Evolutionary conservation across 2,888 invertebrate genomes (phyloP).

Genomic region (Andrena camellia): DNA sequence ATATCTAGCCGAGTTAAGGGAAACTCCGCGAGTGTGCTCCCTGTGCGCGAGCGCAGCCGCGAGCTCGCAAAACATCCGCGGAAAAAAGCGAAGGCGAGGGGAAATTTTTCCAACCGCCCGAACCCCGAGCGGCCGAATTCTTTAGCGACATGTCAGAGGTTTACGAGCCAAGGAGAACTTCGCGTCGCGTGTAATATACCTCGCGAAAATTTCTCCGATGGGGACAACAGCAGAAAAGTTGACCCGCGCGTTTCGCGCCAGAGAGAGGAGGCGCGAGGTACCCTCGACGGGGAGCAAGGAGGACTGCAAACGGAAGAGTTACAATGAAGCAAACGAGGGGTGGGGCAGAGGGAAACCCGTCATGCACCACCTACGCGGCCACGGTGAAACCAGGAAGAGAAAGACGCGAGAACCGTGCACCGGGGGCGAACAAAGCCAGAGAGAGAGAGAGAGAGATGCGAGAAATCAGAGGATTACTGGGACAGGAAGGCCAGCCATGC

Average conservation of each 20-base stretch:
- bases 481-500: slow-evolving; percentile 25
- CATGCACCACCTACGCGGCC: slow-evolving; percentile 51
- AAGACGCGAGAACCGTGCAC: slow-evolving; percentile 9
- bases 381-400: slow-evolving; percentile 63
- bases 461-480: slow-evolving; percentile 15
- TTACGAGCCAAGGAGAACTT: slow-evolving; percentile 34
- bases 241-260: slow-evolving; percentile 31
- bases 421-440: slow-evolving; percentile 5
- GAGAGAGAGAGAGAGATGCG: too few species aligned
- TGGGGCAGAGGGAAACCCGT: slow-evolving; percentile 40
- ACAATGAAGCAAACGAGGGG: slow-evolving; percentile 14
- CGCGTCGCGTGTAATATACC: slow-evolving; percentile 4
- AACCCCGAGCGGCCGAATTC: neutral
- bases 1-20: neutral
- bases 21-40: slow-evolving; percentile 8
- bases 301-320: slow-evolving; percentile 36
- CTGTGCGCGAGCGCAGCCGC: neutral
- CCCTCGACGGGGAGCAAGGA: slow-evolving; percentile 25
- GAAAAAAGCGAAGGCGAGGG: too few species aligned
- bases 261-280: slow-evolving; percentile 24
- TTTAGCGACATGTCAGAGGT: slow-evolving; percentile 14
- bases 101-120: neutral
- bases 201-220: slow-evolving; percentile 12
- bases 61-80: neutral
- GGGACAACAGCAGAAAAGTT: slow-evolving; percentile 19